phyloP scores from a whole-genome alignment of 1,140 invertebrate species.

The Mesaphorura yosii region DNA sequence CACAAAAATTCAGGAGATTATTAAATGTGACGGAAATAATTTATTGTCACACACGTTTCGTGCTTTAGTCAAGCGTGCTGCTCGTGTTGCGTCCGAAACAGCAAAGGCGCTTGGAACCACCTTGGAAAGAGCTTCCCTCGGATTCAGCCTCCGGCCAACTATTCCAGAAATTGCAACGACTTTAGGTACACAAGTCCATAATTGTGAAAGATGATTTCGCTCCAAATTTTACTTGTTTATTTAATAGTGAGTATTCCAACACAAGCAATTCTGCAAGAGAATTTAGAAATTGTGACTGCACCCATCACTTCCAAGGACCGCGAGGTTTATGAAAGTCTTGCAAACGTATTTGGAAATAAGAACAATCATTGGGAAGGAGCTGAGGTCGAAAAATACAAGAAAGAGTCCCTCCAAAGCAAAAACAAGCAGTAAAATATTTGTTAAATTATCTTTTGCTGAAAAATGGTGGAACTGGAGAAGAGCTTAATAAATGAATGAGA shows the following conservation, averaged over 20 bases:
- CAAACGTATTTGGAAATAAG: conserved; percentile 11
- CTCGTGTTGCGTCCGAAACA: conserved; percentile 36
- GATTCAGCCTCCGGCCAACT: conserved; percentile 16
- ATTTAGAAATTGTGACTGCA: conserved; percentile 18
- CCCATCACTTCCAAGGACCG: conserved; percentile 10
- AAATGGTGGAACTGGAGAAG: neutral
- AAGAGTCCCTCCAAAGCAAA: neutral
- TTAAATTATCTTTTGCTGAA: neutral
- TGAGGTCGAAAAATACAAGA: conserved; percentile 35
- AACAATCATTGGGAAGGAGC: conserved; percentile 42
- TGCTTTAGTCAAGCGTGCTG: conserved; percentile 50
- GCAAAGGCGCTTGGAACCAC: conserved; percentile 31
- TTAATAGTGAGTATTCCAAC: conserved; percentile 27
- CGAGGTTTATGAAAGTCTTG: conserved; percentile 11
- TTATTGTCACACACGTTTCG: no score
- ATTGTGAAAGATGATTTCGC: no score
- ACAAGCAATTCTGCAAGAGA: conserved; percentile 22
- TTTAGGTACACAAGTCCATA: no score
- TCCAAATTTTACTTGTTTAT: no score
- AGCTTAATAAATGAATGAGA: neutral
- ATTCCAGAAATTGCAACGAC: conserved; percentile 22
- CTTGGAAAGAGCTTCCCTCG: conserved; percentile 18
- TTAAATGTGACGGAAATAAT: no score
- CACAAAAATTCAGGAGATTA: no score
- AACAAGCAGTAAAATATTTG: neutral